Evolutionary conservation across 1,140 invertebrate genomes (phyloP).

Genomic region (Acyrthosiphon pisum): DNA sequence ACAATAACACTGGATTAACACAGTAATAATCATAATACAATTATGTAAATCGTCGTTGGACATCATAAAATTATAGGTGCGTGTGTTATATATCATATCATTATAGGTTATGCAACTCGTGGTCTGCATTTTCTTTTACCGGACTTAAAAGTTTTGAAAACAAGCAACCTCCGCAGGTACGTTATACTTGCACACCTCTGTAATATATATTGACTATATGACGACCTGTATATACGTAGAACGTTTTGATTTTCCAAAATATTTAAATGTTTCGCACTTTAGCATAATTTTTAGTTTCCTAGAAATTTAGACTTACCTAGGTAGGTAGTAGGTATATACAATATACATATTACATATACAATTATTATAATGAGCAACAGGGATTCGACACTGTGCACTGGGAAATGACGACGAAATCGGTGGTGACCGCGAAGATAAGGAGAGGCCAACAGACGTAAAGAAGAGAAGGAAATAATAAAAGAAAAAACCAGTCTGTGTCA

Average conservation of each 20-base stretch:
- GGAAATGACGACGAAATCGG: background rate
- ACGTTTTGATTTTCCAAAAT: background rate
- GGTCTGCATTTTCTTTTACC: background rate
- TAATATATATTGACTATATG: background rate
- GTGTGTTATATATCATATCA: background rate
- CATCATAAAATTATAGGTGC: background rate
- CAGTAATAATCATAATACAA: background rate
- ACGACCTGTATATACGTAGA: background rate
- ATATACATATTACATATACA: background rate
- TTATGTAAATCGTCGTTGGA: background rate
- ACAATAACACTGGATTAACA: background rate
- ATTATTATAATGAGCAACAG: background rate
- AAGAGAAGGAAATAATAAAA: slow-evolving; percentile 8
- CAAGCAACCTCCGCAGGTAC: too few relatives aligned
- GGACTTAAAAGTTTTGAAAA: background rate
- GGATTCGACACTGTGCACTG: background rate
- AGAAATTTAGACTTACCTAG: background rate
- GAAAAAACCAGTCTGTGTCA: slow-evolving; percentile 30
- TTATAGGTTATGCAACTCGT: background rate
- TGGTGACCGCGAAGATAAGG: background rate
- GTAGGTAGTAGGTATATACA: background rate
- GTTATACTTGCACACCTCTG: background rate
- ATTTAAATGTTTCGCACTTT: background rate
- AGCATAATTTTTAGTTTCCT: background rate
- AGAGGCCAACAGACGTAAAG: background rate